These are phyloP conservation scores for Rhagoletis pomonella DNA, from an alignment of 1,140 invertebrate genomes.

Conservation along the genomic window DNA sequence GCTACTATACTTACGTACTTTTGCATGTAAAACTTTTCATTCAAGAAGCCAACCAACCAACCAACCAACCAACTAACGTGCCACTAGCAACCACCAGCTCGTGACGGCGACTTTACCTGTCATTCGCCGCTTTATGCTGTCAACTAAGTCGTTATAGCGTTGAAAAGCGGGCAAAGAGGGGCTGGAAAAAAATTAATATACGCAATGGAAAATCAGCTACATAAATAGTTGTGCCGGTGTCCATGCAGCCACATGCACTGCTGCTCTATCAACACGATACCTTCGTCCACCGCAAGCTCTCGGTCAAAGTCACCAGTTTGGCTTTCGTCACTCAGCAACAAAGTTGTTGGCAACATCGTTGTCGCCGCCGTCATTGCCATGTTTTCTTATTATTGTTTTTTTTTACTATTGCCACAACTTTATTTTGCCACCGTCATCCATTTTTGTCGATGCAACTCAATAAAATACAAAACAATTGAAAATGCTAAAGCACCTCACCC, in stretches of 20 bases:
- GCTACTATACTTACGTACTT: not conserved
- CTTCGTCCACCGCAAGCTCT: not conserved
- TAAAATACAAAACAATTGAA: not conserved
- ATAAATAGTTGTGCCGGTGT: conserved; percentile 24
- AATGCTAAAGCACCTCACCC: not conserved
- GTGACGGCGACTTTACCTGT: conserved; percentile 29
- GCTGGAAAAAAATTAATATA: not conserved
- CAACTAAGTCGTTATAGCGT: conserved; percentile 12
- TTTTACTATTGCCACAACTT: not conserved
- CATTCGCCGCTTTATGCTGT: conserved; percentile 44
- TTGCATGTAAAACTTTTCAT: conserved; percentile 19
- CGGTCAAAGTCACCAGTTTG: not conserved
- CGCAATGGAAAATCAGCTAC: not conserved
- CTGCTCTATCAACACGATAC: not conserved
- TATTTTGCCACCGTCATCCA: not conserved
- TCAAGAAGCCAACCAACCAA: not conserved
- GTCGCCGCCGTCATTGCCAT: not conserved
- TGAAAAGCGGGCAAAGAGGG: not conserved
- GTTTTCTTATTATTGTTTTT: not conserved
- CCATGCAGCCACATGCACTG: not conserved
- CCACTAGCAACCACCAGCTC: not conserved
- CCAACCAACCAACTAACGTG: too few species aligned
- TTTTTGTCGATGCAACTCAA: not conserved
- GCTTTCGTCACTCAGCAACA: conserved; percentile 16
- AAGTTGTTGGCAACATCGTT: not conserved